Conservation (phyloP, 2,797 vertebrate species). For the Bradypodion pumilum region DNA sequence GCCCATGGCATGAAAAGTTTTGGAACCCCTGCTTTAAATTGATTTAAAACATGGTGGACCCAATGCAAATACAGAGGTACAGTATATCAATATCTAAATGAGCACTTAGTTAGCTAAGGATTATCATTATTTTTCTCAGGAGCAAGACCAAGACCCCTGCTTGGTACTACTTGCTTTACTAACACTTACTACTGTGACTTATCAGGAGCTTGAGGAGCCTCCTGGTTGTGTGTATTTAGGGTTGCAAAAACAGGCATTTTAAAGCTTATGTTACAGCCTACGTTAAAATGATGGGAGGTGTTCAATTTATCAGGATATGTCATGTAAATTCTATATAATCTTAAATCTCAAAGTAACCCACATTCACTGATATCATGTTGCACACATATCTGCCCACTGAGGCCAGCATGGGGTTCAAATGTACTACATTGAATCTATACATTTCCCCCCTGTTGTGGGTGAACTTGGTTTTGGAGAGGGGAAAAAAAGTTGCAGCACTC, state of each 20-base stretch:
- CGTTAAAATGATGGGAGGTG: background rate
- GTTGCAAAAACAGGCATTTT: background rate
- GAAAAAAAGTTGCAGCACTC: slow-evolving; percentile 7
- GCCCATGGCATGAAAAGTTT: too few relatives aligned
- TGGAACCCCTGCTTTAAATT: too few relatives aligned
- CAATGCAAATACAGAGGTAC: too few relatives aligned
- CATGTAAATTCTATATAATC: background rate
- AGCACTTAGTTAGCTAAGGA: too few relatives aligned
- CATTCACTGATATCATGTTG: background rate
- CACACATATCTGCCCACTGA: background rate
- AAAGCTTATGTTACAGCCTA: background rate
- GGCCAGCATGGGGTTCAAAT: too few relatives aligned
- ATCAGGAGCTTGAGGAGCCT: background rate
- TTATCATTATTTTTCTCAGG: too few relatives aligned
- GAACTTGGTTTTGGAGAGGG: background rate
- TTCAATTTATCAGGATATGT: background rate
- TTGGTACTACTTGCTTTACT: background rate
- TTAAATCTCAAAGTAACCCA: background rate
- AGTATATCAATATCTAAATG: too few relatives aligned
- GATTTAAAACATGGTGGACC: too few relatives aligned
- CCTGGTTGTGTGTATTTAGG: background rate
- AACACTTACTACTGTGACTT: background rate
- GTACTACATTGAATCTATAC: too few relatives aligned
- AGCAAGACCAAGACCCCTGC: too few relatives aligned
- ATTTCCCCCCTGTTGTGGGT: background rate